phyloP scores from a whole-genome alignment of 1,140 invertebrate species.

The Drosophila bocki region DNA sequence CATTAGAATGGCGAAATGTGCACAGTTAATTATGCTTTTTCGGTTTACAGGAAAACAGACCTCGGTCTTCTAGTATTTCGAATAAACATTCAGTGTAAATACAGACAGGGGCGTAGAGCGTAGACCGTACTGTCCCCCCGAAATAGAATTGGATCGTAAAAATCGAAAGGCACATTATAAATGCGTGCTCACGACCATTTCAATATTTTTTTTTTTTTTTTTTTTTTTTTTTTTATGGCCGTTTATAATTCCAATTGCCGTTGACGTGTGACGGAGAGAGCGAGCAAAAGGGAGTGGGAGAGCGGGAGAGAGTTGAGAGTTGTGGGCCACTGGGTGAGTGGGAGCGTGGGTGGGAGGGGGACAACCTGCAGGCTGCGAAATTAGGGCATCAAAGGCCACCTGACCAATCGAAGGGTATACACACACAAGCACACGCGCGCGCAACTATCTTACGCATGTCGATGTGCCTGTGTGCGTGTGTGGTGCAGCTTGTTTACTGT shows the following conservation, averaged over 20 bases:
- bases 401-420: conserved; percentile 75
- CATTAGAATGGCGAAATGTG: conserved; percentile 44
- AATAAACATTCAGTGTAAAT: conserved; percentile 37
- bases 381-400: conserved; percentile 81
- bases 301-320: not conserved
- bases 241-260: conserved; percentile 69
- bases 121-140: not conserved
- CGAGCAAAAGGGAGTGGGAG: conserved; percentile 9
- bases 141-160: conserved; percentile 28
- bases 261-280: conserved; percentile 53
- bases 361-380: conserved; percentile 47
- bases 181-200: conserved; percentile 72
- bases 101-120: conserved; percentile 10
- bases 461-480: not conserved
- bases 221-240: conserved; percentile 56
- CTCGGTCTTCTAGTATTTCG: conserved; percentile 22
- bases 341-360: not conserved
- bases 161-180: conserved; percentile 55
- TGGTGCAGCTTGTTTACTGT: conserved; percentile 29
- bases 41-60: conserved; percentile 31
- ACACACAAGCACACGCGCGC: conserved; percentile 21
- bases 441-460: conserved; percentile 16
- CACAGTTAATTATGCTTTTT: conserved; percentile 68
- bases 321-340: not conserved
- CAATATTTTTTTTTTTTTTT: conserved; percentile 28